phyloP scores from a whole-genome alignment of 2,888 invertebrate species.

The Caenorhabditis sp. region DNA sequence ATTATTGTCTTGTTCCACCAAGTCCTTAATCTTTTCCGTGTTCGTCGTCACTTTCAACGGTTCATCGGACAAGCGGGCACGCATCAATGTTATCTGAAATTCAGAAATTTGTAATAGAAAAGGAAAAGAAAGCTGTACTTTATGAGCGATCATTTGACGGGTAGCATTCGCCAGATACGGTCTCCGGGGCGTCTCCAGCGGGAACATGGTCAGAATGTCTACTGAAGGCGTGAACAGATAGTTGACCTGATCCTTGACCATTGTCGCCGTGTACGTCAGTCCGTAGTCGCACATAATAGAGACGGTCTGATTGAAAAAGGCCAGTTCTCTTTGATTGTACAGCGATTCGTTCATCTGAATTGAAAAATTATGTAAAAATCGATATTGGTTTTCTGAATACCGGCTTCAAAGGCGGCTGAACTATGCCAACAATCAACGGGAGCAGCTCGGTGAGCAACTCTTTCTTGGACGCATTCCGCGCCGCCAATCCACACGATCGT shows the following conservation, averaged over 20 bases:
- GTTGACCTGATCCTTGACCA: conserved; percentile 59
- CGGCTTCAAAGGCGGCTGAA: conserved; percentile 66
- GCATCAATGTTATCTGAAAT: conserved; percentile 40
- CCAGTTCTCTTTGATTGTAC: conserved; percentile 56
- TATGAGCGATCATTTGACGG: conserved; percentile 86
- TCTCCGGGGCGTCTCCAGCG: conserved; percentile 61
- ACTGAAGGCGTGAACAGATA: conserved; percentile 87
- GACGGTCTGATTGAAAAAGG: conserved; percentile 38
- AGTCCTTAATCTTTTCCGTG: conserved; percentile 45
- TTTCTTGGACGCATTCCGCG: conserved; percentile 8
- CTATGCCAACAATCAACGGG: conserved; percentile 58
- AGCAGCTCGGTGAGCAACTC: conserved; percentile 57
- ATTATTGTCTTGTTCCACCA: conserved; percentile 29
- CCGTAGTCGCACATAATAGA: conserved; percentile 53
- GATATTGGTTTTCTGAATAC: conserved; percentile 33
- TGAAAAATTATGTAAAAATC: too few relatives aligned
- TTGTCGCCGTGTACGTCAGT: conserved; percentile 51
- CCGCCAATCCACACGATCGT: conserved; percentile 15
- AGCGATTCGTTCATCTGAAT: conserved; percentile 68
- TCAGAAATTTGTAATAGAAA: neutral
- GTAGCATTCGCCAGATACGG: conserved; percentile 84
- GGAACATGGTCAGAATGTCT: conserved; percentile 83
- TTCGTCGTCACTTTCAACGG: conserved; percentile 10
- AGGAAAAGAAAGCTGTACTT: conserved; percentile 27
- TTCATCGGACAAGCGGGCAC: conserved; percentile 20